Evolutionary conservation across 2,797 vertebrate species (phyloP).

Genomic region (Hybognathus amarus): DNA sequence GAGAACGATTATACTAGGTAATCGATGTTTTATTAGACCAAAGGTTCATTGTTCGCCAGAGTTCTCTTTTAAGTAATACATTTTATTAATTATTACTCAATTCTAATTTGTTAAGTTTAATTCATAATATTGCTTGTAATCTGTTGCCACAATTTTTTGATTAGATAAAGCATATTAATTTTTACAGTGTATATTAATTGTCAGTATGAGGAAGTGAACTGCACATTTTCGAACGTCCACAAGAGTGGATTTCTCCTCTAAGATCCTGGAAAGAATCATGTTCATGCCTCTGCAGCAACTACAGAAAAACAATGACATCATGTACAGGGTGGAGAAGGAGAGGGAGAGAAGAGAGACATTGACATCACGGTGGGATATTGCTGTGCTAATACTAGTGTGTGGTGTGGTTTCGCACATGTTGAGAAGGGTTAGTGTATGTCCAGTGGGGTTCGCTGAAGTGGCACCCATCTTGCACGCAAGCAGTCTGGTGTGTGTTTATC

Average conservation of each 20-base stretch:
- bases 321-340: conserved; percentile 58
- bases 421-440: conserved; percentile 53
- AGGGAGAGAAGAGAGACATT: conserved; percentile 33
- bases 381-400: conserved; percentile 70
- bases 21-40: too few species aligned
- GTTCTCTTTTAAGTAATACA: too few species aligned
- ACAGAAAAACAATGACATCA: conserved; percentile 63
- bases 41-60: too few species aligned
- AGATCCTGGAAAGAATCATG: conserved; percentile 47
- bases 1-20: too few species aligned
- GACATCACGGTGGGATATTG: conserved; percentile 66
- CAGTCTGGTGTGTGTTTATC: conserved; percentile 28
- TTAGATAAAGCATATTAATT: too few species aligned
- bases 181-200: too few species aligned
- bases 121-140: too few species aligned
- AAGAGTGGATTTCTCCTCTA: background rate
- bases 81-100: too few species aligned
- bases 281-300: conserved; percentile 53
- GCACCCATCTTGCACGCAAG: conserved; percentile 28
- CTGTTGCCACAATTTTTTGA: too few species aligned
- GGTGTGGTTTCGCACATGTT: conserved; percentile 63
- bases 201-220: background rate
- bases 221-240: background rate
- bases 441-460: conserved; percentile 58
- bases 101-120: too few species aligned